Conservation (phyloP, 1,140 invertebrate species). For the Phymastichus coffea region DNA sequence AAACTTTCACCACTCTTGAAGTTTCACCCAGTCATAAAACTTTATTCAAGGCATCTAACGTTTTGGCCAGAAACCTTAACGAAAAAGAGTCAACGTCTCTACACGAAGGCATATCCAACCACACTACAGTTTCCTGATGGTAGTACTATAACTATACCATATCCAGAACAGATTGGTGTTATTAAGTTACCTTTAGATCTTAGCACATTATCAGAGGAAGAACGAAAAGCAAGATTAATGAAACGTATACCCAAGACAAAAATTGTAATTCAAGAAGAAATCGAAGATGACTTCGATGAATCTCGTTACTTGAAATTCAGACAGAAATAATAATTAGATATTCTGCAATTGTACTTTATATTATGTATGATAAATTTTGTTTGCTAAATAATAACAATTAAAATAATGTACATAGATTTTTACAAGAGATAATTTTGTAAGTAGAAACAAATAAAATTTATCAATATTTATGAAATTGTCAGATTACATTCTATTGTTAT, state of each 20-base stretch:
- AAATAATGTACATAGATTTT: too few relatives aligned
- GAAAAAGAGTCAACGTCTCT: too few relatives aligned
- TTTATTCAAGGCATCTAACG: slow-evolving; percentile 54
- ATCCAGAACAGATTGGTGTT: slow-evolving; percentile 80
- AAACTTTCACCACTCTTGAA: slow-evolving; percentile 27
- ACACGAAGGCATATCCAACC: slow-evolving; percentile 80
- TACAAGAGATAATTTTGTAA: too few relatives aligned
- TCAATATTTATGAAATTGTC: too few relatives aligned
- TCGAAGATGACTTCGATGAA: slow-evolving; percentile 77
- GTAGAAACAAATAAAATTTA: too few relatives aligned
- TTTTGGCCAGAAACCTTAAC: too few relatives aligned
- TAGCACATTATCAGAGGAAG: slow-evolving; percentile 65
- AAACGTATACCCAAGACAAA: slow-evolving; percentile 74
- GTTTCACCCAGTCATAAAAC: neutral
- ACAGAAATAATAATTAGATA: slow-evolving; percentile 60
- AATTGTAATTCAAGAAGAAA: slow-evolving; percentile 68
- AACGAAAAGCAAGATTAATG: slow-evolving; percentile 66
- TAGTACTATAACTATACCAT: slow-evolving; percentile 77
- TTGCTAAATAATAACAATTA: neutral
- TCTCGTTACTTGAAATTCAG: slow-evolving; percentile 74
- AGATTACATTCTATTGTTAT: too few relatives aligned
- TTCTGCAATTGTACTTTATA: slow-evolving; percentile 4
- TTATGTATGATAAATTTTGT: neutral
- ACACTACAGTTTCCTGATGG: slow-evolving; percentile 79
- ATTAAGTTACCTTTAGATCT: slow-evolving; percentile 83